Evolutionary conservation across 2,888 invertebrate species (phyloP), one percentile per base, ranked within the genome.

Genomic region (Troglohyphantes excavatus): DNA sequence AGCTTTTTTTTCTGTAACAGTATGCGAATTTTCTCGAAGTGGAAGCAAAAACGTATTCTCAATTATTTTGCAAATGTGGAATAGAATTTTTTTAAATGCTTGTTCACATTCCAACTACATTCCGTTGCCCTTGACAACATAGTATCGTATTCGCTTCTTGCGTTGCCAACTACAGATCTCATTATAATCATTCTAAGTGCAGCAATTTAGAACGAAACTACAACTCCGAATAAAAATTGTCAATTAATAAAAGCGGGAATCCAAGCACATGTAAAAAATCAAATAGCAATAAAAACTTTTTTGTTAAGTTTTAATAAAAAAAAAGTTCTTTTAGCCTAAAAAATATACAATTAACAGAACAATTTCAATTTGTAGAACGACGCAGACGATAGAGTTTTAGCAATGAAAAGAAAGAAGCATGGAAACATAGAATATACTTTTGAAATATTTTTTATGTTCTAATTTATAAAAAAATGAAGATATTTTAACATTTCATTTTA

Each of bases 181-280:
- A 82, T 82, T 82, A 82, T 82, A 82, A 82, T 82, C 82, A 70
- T 59, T 82, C 70, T 70, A 70, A 82, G 67, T 59, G 82, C 70
- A 70, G 59, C 82, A 82, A 59, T 82, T 82, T 70, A 59, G 70
- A 82, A 59, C 59, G 17, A 68, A 67, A 23, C 27, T 53, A 53
- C 53, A 29, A 75, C 75, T 75, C 13, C 11, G 59, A 75, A 59
- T 27, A 75, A 75, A 75, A 75, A 75, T 59, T 75, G 59, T 59
- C 75, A 75, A 75, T 75, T 75, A 75, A 75, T 75, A 27, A 59
- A 75, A 53, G 43, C 33, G 11, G 23, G 72, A 53, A 72, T 29
- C 9, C 61, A 21, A 19, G 33, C 29, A 19, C 59, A 75, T 61
- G 59, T 9, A 19, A 59, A 59, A 59, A 29, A 59, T 59, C 19